Evolutionary conservation across 2,888 invertebrate genomes (phyloP), one percentile per base, ranked within the genome.

Genomic region (Gastrophysa polygoni): DNA sequence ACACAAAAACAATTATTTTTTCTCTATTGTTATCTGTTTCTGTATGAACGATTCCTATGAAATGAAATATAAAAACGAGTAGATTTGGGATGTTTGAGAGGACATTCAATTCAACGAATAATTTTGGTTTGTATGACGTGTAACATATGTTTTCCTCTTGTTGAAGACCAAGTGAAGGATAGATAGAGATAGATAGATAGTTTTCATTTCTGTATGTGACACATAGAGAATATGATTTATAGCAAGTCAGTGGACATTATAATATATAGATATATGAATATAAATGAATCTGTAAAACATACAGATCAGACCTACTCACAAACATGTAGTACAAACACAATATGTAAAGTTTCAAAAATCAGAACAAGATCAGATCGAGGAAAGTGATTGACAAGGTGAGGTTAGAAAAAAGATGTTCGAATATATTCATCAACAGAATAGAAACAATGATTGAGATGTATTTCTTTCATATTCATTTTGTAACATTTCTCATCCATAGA

Each of bases 131-230:
- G n/a, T n/a, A n/a, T n/a, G n/a, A n/a, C n/a, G n/a, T n/a, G n/a
- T n/a, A n/a, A n/a, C n/a, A n/a, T n/a, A n/a, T n/a, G n/a, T n/a
- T n/a, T n/a, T n/a, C n/a, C n/a, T n/a, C n/a, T n/a, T n/a, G n/a
- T n/a, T n/a, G n/a, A n/a, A n/a, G n/a, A n/a, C n/a, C n/a, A n/a
- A n/a, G n/a, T n/a, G n/a, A n/a, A n/a, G n/a, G 24, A 24, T 24
- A 24, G 24, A 24, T 24, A 7, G 32, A 28, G 32, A 51, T 51
- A 51, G 51, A 51, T 51, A 50, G 50, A 50, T 28, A 50, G 50
- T n/a, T 50, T 50, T 51, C 28, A 24, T 24, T 51, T 51, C 32
- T 4, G 32, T 51, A 51, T 49, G 29, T 51, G 16, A 51, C 32
- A 29, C 51, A 28, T 3, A 38, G 14, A 51, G 7, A 18, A 29